phyloP scores from a whole-genome alignment of 2,888 invertebrate genomes.

The Allolobophora icterica region DNA sequence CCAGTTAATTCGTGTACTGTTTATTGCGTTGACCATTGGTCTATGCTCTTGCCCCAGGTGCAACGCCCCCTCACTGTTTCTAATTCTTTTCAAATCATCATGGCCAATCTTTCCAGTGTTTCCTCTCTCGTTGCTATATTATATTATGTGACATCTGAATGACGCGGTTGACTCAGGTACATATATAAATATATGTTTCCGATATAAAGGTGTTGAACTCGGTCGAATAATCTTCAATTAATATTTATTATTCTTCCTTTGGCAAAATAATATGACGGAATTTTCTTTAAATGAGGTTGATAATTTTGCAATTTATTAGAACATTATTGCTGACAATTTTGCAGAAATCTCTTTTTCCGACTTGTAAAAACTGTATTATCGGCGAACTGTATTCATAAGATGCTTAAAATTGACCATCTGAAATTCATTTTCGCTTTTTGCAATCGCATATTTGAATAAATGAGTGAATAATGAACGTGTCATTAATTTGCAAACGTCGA shows the following conservation, averaged over 20 bases:
- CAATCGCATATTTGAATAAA: not conserved
- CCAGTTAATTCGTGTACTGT: too few species aligned
- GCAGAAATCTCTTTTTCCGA: not conserved
- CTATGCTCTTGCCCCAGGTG: too few species aligned
- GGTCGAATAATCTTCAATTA: not conserved
- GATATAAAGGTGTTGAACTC: too few species aligned
- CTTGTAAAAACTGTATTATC: not conserved
- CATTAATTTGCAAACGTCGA: not conserved
- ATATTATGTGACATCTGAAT: too few species aligned
- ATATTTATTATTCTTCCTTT: not conserved
- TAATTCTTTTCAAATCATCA: too few species aligned
- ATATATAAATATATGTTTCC: too few species aligned
- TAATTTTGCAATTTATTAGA: not conserved
- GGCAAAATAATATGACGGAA: not conserved
- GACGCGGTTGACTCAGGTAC: too few species aligned
- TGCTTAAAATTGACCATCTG: not conserved
- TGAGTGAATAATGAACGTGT: not conserved
- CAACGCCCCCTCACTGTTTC: too few species aligned
- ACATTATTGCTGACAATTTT: not conserved
- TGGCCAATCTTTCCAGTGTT: too few species aligned
- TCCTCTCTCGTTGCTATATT: too few species aligned
- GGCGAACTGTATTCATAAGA: not conserved
- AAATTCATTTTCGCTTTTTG: not conserved
- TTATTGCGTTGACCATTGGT: too few species aligned
- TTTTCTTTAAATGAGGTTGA: not conserved